Base-by-base conservation (phyloP, 2,797 vertebrate species). In the Heteromormyrus szaboi region DNA sequence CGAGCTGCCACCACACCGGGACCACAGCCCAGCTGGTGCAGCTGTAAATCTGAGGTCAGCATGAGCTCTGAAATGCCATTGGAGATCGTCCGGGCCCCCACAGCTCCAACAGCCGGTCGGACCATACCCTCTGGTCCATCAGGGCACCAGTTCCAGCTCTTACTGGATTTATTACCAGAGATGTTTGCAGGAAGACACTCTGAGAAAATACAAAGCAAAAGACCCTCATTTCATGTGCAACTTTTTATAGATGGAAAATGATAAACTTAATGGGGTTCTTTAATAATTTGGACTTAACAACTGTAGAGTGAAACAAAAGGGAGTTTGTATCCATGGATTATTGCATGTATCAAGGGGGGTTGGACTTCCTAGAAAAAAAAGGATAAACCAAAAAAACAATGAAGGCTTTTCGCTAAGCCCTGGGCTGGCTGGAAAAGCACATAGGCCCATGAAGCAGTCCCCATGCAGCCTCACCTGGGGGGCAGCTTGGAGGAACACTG, bases 1-100 rank as follows among this genome's bases (percentile, higher is more conserved):
- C 22, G 48, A 89, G 88, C 86, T 68, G 86, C 88, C 37, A 29
- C n/a, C 44, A 87, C 46, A 79, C 88, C 2, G 53, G 83, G 79
- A 2, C 44, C 8, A 0, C 79, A 48, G n/a, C 3, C 79, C 79
- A 83, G 41, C 79, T 46, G 79, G 79, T 50, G 79, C 37, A 50
- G 41, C n/a, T 46, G 79, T 83, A 48, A 48, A 83, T 46, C 17
- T 83, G 41, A 83, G 79, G 79, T 83, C 41, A 48, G 44, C 44
- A 22, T 1, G 8, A 9, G 8, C n/a, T 83, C 79, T 46, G n/a
- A 83, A 48, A 83, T 46, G 44, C 41, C 46, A 83, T 8, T 83
- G 8, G 9, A 83, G 79, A 83, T 46, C 4, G 3, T n/a, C 41
- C n/a, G 41, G 37, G 37, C 14, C 33, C 22, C 25, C 25, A 11